Evolutionary conservation across 1,140 invertebrate species (phyloP).

Genomic region (Nomia melanderi): DNA sequence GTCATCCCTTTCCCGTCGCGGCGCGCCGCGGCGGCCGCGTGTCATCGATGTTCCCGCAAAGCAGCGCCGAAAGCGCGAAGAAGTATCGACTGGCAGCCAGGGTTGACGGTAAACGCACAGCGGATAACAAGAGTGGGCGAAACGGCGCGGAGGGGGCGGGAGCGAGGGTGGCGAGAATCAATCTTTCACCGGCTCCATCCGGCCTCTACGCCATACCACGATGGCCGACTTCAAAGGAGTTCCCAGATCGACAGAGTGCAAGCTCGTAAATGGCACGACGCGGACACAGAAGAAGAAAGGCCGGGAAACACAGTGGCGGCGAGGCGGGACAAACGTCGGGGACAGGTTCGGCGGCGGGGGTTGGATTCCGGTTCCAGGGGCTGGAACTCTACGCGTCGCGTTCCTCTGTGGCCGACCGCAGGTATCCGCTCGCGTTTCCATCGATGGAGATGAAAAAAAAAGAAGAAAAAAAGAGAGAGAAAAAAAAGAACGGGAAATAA

Average conservation of each 20-base stretch:
- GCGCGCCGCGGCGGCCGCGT: too few species aligned
- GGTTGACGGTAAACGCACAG: too few species aligned
- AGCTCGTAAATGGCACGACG: constrained; percentile 15
- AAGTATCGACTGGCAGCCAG: neutral
- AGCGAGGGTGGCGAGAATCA: neutral
- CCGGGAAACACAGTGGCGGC: neutral
- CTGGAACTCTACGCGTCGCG: neutral
- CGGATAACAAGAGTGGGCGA: too few species aligned
- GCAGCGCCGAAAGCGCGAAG: too few species aligned
- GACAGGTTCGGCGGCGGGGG: neutral
- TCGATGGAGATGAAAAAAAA: constrained; percentile 19
- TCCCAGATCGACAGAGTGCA: neutral
- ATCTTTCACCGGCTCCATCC: constrained; percentile 15
- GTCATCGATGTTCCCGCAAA: too few species aligned
- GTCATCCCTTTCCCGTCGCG: too few species aligned
- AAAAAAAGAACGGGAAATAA: too few species aligned
- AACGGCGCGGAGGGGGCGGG: too few species aligned
- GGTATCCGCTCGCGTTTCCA: constrained; percentile 6
- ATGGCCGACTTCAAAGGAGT: constrained; percentile 23
- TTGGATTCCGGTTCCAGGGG: neutral
- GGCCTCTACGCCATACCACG: neutral
- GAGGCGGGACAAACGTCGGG: constrained; percentile 10
- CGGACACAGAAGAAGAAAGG: constrained; percentile 1
- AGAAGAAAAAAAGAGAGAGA: too few species aligned
- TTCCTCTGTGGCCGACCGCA: neutral